Evolutionary conservation across 2,888 invertebrate species (phyloP).

Genomic region (Tenodera sinensis): DNA sequence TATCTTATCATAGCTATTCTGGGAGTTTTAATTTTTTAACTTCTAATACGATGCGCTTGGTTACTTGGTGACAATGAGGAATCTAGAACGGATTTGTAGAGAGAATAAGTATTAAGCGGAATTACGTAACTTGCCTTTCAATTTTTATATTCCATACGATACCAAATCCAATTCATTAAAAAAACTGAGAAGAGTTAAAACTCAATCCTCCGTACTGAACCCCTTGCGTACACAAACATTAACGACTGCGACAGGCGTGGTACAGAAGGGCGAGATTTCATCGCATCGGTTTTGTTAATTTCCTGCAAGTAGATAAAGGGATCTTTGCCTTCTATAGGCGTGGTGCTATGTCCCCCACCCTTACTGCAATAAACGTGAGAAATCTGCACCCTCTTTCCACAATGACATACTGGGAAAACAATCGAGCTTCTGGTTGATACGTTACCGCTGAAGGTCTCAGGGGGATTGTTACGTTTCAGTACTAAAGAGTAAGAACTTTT

Average conservation of each 20-base stretch:
- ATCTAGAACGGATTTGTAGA: background rate
- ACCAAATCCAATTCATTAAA: background rate
- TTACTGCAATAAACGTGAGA: background rate
- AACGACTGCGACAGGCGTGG: background rate
- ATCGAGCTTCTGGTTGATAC: background rate
- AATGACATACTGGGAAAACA: background rate
- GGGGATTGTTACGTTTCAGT: background rate
- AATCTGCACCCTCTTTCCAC: background rate
- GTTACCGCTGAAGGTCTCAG: background rate
- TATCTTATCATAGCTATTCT: background rate
- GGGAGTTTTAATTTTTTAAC: background rate
- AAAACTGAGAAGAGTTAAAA: background rate
- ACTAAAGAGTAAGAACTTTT: background rate
- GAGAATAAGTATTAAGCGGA: background rate
- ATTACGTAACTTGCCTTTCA: background rate
- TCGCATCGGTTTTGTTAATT: constrained; percentile 27
- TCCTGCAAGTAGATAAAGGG: constrained; percentile 24
- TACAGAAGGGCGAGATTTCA: background rate
- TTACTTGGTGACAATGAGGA: background rate
- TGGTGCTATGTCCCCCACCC: background rate
- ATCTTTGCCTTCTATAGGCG: background rate
- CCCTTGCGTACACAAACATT: background rate
- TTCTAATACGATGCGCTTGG: background rate
- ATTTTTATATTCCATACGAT: background rate
- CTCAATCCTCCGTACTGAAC: background rate